Conservation (phyloP, 1,140 invertebrate genomes). For the Drosophila sp. region DNA sequence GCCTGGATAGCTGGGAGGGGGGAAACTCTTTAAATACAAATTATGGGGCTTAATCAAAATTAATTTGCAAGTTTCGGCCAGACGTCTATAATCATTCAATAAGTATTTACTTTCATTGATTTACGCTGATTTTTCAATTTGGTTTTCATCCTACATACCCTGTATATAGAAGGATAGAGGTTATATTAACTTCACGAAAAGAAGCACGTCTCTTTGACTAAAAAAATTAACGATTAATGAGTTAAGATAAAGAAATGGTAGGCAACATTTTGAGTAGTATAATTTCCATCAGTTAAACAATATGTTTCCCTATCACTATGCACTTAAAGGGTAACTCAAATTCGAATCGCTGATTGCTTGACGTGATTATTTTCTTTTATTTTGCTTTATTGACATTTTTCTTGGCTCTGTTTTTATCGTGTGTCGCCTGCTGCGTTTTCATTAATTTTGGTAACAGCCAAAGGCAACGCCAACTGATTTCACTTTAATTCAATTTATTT, state of each 20-base stretch:
- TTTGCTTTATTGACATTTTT: not conserved
- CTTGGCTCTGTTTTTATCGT: slow-evolving; percentile 11
- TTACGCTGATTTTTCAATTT: slow-evolving; percentile 68
- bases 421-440: slow-evolving; percentile 53
- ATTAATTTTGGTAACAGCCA: slow-evolving; percentile 71
- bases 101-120: slow-evolving; percentile 49
- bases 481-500: slow-evolving; percentile 78
- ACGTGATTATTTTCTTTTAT: not conserved
- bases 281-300: too few relatives aligned
- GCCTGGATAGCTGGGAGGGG: slow-evolving; percentile 7
- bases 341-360: not conserved
- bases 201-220: too few relatives aligned
- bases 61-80: slow-evolving; percentile 50
- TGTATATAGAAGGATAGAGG: slow-evolving; percentile 1
- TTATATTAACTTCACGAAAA: not conserved
- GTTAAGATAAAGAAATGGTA: not conserved
- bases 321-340: not conserved
- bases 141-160: slow-evolving; percentile 18
- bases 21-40: slow-evolving; percentile 48
- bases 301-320: not conserved
- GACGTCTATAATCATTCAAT: slow-evolving; percentile 33
- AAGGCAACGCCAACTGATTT: slow-evolving; percentile 66
- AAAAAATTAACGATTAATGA: not conserved
- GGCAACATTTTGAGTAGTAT: not conserved
- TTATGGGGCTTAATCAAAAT: slow-evolving; percentile 52